Evolutionary conservation across 92 coral and sea anemone species (phyloP), one percentile per base, ranked within the genome.

Genomic region (Parazoanthus darwini): DNA sequence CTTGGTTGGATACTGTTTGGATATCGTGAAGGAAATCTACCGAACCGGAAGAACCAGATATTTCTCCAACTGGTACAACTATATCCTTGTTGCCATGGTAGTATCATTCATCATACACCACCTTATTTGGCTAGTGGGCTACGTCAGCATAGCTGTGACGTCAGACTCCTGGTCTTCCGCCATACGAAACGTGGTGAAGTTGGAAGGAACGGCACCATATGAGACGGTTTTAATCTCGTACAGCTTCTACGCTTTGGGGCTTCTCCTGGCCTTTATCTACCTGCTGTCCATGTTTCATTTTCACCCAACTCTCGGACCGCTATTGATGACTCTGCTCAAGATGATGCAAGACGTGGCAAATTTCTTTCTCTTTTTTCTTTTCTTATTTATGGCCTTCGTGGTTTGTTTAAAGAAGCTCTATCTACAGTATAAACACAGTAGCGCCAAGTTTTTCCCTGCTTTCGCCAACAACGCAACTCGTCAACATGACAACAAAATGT

Each of bases 301-400:
- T 10, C 88, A 88, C 58, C 80, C 86, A 10, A 67, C 39, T 68
- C 79, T 80, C 3, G 93, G 93, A 10, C 93, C 93, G 72, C 72
- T 91, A 35, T 74, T 91, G 35, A 89, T 86, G 38, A 89, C 90
- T 1, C 86, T 91, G 43, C 81, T 83, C 16, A 68, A 68, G 13
- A 91, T 91, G 93, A 35, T 91, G 68, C 58, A 86, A 50, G 90
- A 91, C 77, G 91, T 91, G 0, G 86, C 83, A 36, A 83, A 88
- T 81, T 91, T 91, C 65, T 88, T 82, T 54, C 35, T 81, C 46
- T 82, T 74, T 71, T 91, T 91, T 18, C 43, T 77, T n/a, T 82
- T 91, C 58, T 77, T 87, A 9, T 87, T 91, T 68, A 82, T 91
- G 50, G 93, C 93, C 48, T 91, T 91, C 85, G 90, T 78, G 46